phyloP scores from a whole-genome alignment of 2,888 invertebrate genomes.

The Andricus quercusramuli region DNA sequence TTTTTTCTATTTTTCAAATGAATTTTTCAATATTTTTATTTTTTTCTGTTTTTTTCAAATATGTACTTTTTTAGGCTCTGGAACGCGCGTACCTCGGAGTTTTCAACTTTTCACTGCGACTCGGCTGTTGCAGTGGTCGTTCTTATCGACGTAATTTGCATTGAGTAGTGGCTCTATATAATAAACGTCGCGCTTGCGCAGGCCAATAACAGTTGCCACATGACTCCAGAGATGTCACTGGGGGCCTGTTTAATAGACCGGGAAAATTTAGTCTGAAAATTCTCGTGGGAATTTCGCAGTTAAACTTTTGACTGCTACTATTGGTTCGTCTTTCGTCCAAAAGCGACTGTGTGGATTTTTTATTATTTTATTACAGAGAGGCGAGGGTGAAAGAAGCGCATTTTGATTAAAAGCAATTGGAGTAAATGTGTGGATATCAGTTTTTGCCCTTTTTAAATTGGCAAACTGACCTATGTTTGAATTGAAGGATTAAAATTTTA shows the following conservation, averaged over 20 bases:
- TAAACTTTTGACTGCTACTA: background rate
- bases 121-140: conserved; percentile 41
- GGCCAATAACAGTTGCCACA: conserved; percentile 41
- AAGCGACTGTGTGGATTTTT: background rate
- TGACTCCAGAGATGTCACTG: conserved; percentile 53
- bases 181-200: conserved; percentile 42
- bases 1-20: background rate
- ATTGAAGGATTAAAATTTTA: background rate
- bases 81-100: background rate
- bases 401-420: background rate
- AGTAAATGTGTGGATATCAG: background rate
- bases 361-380: background rate
- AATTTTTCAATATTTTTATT: background rate
- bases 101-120: background rate
- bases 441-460: background rate
- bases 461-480: background rate
- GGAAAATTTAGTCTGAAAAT: conserved; percentile 65
- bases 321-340: background rate
- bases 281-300: conserved; percentile 25
- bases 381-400: background rate
- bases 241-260: conserved; percentile 56
- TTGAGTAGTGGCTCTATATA: conserved; percentile 9
- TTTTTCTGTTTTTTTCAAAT: background rate
- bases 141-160: conserved; percentile 50
- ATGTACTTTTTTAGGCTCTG: background rate